Evolutionary conservation across 2,888 invertebrate genomes (phyloP).

Genomic region (Pseudanteris insignis): DNA sequence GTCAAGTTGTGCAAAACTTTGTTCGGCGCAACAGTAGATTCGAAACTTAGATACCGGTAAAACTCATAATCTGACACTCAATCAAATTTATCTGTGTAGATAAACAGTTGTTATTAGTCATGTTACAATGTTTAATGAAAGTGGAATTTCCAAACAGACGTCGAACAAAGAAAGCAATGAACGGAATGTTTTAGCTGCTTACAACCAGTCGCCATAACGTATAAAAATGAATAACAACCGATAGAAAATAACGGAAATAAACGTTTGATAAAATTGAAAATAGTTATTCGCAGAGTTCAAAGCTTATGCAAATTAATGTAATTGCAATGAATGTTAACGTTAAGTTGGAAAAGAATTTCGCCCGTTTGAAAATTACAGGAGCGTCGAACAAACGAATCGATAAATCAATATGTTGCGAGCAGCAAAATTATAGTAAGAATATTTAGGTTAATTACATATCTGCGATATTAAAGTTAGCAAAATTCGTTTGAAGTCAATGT

Average conservation of each 20-base stretch:
- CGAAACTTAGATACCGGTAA: constrained; percentile 8
- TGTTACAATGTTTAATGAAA: no score
- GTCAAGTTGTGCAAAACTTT: constrained; percentile 16
- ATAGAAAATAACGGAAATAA: neutral
- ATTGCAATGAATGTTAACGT: no score
- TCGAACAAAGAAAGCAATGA: no score
- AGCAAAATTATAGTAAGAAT: constrained; percentile 15
- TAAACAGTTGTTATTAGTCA: no score
- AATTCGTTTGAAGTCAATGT: constrained; percentile 19
- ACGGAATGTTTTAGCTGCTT: no score
- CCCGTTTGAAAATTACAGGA: neutral
- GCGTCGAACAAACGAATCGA: constrained; percentile 6
- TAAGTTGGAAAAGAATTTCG: no score
- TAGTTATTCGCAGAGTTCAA: no score
- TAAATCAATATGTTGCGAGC: constrained; percentile 3
- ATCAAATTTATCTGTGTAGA: constrained; percentile 9
- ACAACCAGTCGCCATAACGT: no score
- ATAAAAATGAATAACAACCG: neutral
- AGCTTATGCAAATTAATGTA: no score
- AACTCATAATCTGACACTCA: constrained; percentile 10
- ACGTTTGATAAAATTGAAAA: no score
- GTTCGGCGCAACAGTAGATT: constrained; percentile 18
- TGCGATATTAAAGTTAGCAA: constrained; percentile 27
- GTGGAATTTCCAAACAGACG: no score
- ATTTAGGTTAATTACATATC: constrained; percentile 32